phyloP scores from a whole-genome alignment of 2,797 vertebrate species.

The Enteromius unitaeniatus region DNA sequence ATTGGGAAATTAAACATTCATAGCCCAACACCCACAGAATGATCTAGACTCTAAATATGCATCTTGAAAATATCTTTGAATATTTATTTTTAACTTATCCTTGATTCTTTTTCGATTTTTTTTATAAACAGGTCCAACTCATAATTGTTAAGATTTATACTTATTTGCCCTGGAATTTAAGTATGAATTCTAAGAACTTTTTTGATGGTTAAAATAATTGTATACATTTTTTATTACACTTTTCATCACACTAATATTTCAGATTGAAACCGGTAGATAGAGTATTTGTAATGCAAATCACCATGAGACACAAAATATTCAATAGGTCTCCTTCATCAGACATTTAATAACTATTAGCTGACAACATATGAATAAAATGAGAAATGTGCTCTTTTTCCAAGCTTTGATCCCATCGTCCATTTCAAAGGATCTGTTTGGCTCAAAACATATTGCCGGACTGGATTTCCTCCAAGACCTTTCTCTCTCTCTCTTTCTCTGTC shows the following conservation, averaged over 20 bases:
- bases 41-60: not conserved
- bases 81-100: not conserved
- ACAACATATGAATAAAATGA: slow-evolving; percentile 27
- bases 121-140: not conserved
- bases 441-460: slow-evolving; percentile 37
- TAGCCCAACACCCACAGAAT: slow-evolving; percentile 1
- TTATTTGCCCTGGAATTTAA: not conserved
- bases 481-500: too few species aligned
- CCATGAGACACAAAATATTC: not conserved
- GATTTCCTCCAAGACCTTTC: slow-evolving; percentile 46
- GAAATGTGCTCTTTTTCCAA: slow-evolving; percentile 30
- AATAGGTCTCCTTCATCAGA: not conserved
- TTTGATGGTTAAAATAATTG: not conserved
- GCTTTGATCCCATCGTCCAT: slow-evolving; percentile 31
- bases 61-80: not conserved
- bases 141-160: not conserved
- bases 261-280: not conserved
- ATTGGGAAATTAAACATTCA: slow-evolving; percentile 18
- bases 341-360: slow-evolving; percentile 14
- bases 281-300: not conserved
- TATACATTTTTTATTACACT: not conserved
- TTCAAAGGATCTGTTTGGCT: slow-evolving; percentile 51
- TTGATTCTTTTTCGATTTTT: not conserved
- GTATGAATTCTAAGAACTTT: not conserved
- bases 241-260: not conserved